phyloP scores from a whole-genome alignment of 2,113 vertebrate genomes.

The Pseudorasbora parva region DNA sequence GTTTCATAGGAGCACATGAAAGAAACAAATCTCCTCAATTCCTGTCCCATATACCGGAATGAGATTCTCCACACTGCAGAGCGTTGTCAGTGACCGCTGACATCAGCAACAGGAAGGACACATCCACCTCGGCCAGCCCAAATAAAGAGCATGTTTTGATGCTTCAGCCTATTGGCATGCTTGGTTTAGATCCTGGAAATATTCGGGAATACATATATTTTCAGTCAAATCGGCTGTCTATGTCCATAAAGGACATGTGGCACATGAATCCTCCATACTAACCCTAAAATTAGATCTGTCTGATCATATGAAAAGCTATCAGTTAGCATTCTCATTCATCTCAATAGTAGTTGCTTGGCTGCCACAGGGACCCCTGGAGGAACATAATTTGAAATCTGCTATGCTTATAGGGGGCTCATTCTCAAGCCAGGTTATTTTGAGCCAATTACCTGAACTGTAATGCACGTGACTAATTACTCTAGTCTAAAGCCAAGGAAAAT shows the following conservation, averaged over 20 bases:
- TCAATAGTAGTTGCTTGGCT: constrained; percentile 13
- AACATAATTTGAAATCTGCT: not conserved
- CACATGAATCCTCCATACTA: not conserved
- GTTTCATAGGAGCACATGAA: constrained; percentile 59
- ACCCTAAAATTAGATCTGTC: not conserved
- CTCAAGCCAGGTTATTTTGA: not conserved
- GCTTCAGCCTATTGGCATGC: constrained; percentile 59
- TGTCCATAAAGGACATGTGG: not conserved
- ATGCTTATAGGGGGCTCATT: not conserved
- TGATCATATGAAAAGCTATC: not conserved
- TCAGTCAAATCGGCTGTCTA: not conserved
- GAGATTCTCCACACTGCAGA: constrained; percentile 64
- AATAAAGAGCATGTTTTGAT: constrained; percentile 70
- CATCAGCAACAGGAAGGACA: constrained; percentile 72
- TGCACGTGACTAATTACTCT: not conserved
- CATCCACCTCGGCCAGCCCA: constrained; percentile 65
- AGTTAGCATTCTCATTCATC: not conserved
- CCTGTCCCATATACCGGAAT: constrained; percentile 69
- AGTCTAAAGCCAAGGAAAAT: not conserved
- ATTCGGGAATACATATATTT: constrained; percentile 38
- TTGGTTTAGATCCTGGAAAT: constrained; percentile 38
- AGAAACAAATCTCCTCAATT: constrained; percentile 76
- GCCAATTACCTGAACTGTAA: not conserved
- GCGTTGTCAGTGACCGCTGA: constrained; percentile 74
- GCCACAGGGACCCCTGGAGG: not conserved